Evolutionary conservation across 1,140 invertebrate genomes (phyloP).

Genomic region (Oscheius sp.): DNA sequence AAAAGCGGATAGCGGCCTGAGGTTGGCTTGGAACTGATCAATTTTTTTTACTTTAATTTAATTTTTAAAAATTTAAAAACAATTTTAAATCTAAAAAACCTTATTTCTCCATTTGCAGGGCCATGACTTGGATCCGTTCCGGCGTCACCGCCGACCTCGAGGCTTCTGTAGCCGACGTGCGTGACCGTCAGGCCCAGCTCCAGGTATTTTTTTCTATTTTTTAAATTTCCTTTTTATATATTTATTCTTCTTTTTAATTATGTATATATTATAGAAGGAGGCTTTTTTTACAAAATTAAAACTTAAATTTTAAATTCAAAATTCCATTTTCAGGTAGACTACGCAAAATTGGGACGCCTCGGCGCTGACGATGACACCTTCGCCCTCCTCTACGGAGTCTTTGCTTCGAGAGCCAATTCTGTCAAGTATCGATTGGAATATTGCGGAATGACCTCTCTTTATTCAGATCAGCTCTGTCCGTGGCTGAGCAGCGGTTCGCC

Average conservation of each 20-base stretch:
- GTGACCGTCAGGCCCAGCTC: slow-evolving; percentile 42
- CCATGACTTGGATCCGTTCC: slow-evolving; percentile 57
- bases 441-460: neutral
- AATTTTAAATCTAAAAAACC: no score
- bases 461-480: slow-evolving; percentile 34
- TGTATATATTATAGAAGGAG: neutral
- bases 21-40: no score
- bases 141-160: slow-evolving; percentile 54
- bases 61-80: slow-evolving; percentile 26
- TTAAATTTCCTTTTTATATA: neutral
- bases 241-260: neutral
- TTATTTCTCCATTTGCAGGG: slow-evolving; percentile 41
- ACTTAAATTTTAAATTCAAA: no score
- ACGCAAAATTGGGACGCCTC: slow-evolving; percentile 23
- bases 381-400: slow-evolving; percentile 56
- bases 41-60: no score
- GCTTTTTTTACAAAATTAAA: neutral
- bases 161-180: slow-evolving; percentile 48
- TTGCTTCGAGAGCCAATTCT: slow-evolving; percentile 52
- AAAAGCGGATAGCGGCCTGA: no score
- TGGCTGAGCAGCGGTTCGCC: slow-evolving; percentile 31
- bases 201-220: slow-evolving; percentile 15
- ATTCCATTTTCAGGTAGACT: slow-evolving; percentile 15
- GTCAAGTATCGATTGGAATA: slow-evolving; percentile 55
- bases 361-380: slow-evolving; percentile 55